Evolutionary conservation across 2,888 invertebrate species (phyloP).

Genomic region (Byasa hedistus): DNA sequence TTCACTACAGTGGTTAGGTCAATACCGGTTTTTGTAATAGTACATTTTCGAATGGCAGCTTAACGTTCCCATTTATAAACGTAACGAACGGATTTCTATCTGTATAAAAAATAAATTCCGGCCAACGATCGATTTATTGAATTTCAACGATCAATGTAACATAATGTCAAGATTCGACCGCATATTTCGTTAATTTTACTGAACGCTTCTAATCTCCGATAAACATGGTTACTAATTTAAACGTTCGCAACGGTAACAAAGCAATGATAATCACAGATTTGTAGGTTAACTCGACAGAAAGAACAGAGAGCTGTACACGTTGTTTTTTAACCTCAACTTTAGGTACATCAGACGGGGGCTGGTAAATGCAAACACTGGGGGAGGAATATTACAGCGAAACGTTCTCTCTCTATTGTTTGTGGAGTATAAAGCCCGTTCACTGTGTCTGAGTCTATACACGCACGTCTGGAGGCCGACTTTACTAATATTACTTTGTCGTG

Average conservation of each 20-base stretch:
- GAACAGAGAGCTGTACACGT: background rate
- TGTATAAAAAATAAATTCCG: background rate
- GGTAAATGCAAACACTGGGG: slow-evolving; percentile 22
- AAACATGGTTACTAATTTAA: background rate
- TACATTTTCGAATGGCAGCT: background rate
- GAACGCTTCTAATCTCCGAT: background rate
- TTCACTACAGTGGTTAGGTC: background rate
- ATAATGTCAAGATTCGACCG: too few species aligned
- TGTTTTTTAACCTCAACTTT: slow-evolving; percentile 12
- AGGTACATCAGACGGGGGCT: slow-evolving; percentile 10
- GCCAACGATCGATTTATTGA: background rate
- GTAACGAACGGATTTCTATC: background rate
- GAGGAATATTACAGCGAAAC: slow-evolving; percentile 26
- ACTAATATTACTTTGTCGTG: slow-evolving; percentile 13
- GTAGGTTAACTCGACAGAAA: slow-evolving; percentile 10
- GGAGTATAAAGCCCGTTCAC: slow-evolving; percentile 21
- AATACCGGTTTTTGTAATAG: background rate
- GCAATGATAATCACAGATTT: slow-evolving; percentile 5
- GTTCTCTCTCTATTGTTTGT: slow-evolving; percentile 23
- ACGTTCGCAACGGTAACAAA: slow-evolving; percentile 1
- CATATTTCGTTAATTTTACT: too few species aligned
- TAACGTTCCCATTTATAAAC: background rate
- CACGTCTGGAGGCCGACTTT: slow-evolving; percentile 17
- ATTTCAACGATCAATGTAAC: background rate
- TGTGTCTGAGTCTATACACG: slow-evolving; percentile 21